phyloP scores from a whole-genome alignment of 1,140 invertebrate species.

The Magallana ariakensis region DNA sequence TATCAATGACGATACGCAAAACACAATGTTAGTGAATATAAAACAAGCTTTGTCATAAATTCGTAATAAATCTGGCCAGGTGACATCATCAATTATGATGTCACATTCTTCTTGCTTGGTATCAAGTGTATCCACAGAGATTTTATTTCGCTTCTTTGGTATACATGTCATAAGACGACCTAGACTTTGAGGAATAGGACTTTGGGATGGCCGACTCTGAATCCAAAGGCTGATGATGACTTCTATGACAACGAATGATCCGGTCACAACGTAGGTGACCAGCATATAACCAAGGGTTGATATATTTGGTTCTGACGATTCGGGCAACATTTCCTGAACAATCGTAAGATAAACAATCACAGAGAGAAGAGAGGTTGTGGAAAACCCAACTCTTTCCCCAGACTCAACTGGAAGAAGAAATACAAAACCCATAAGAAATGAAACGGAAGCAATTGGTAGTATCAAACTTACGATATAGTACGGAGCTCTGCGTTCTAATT shows the following conservation, averaged over 20 bases:
- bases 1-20: too few species aligned
- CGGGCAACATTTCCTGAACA: slow-evolving; percentile 82
- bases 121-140: neutral
- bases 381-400: slow-evolving; percentile 82
- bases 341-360: slow-evolving; percentile 82
- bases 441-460: slow-evolving; percentile 82
- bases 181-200: neutral
- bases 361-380: slow-evolving; percentile 82
- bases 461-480: slow-evolving; percentile 80
- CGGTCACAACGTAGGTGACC: neutral
- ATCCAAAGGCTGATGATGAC: neutral
- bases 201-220: neutral
- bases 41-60: neutral
- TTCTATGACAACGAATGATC: neutral
- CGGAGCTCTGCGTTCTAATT: slow-evolving; percentile 58
- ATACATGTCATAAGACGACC: neutral
- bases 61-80: neutral
- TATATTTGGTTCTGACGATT: slow-evolving; percentile 77
- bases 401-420: slow-evolving; percentile 82
- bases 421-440: slow-evolving; percentile 81
- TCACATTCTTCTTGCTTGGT: neutral
- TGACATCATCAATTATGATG: neutral
- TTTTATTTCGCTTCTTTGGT: neutral
- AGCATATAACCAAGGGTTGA: slow-evolving; percentile 1
- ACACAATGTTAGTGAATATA: neutral